Conservation (phyloP, 2,797 vertebrate species). For the Loriculus beryllinus region DNA sequence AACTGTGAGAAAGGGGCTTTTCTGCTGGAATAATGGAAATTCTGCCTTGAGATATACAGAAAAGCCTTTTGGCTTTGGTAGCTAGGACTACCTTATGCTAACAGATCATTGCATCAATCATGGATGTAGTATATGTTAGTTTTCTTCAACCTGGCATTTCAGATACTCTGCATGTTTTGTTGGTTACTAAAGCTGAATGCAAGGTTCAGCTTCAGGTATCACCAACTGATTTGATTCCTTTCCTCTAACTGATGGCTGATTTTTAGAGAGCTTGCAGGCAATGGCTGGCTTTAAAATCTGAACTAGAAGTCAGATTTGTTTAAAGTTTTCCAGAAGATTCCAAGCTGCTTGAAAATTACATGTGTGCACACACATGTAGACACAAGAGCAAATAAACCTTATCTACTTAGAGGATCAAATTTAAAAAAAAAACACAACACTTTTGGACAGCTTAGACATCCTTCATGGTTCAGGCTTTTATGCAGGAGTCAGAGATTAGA, state of each 20-base stretch:
- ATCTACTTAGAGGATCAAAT: neutral
- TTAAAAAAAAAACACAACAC: accelerated
- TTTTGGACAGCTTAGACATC: neutral
- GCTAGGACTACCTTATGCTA: neutral
- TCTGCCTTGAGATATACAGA: neutral
- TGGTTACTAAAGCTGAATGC: neutral
- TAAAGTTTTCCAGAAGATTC: neutral
- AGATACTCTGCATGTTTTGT: neutral
- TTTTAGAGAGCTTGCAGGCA: neutral
- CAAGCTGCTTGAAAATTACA: neutral
- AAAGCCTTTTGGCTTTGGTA: neutral
- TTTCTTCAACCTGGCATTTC: neutral
- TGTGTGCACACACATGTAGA: accelerated
- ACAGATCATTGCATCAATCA: neutral
- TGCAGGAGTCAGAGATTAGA: neutral
- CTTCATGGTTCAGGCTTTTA: neutral
- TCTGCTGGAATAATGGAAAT: neutral
- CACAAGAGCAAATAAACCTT: accelerated
- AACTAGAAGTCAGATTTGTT: neutral
- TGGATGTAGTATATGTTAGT: neutral
- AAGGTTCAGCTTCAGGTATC: neutral
- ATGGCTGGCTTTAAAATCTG: neutral
- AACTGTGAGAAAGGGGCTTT: neutral
- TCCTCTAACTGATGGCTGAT: neutral
- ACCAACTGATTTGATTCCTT: accelerated